Evolutionary conservation across 2,888 invertebrate genomes (phyloP), one percentile per base, ranked within the genome.

Genomic region (Mongoloraphidia duomilia): DNA sequence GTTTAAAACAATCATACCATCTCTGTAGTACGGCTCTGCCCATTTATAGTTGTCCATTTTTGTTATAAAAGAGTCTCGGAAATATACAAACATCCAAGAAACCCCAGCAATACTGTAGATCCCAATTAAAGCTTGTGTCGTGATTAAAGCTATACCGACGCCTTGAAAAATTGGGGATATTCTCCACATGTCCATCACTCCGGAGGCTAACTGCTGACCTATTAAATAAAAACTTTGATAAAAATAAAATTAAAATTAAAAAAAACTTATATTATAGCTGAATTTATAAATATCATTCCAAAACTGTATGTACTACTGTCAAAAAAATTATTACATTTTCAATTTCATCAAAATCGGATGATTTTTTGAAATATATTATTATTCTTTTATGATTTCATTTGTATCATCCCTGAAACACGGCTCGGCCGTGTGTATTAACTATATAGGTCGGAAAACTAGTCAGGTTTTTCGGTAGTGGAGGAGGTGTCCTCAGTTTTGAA

Each of bases 111-210:
- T 83, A 60, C 89, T 89, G 70, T 92, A 92, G 55, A 90, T 76
- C 46, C 91, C 90, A 56, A 89, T 78, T 44, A 88, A 72, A 6
- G 84, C 83, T 64, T 91, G 91, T 8, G 82, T 79, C 50, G 85
- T 66, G 17, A 91, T 74, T 55, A 92, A 67, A 0, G 90, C 81
- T 46, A 91, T 81, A 13, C 92, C 92, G 14, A 92, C 85, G 3
- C 93, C 92, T 71, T 87, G 84, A 64, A 92, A 91, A 57, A 92
- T 79, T 0, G 93, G 93, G 48, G 91, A 91, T 60, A 92, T 90
- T 60, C 79, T 79, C 92, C 92, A 93, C 91, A 92, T 91, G 59
- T 90, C 89, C 51, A 92, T 79, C 2, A 89, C 85, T 0, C 92
- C 92, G 0, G 88, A 79, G 43, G 82, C 80, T 51, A 92, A 70